Conservation (phyloP, 1,140 invertebrate species). For the Calycopis cecrops region DNA sequence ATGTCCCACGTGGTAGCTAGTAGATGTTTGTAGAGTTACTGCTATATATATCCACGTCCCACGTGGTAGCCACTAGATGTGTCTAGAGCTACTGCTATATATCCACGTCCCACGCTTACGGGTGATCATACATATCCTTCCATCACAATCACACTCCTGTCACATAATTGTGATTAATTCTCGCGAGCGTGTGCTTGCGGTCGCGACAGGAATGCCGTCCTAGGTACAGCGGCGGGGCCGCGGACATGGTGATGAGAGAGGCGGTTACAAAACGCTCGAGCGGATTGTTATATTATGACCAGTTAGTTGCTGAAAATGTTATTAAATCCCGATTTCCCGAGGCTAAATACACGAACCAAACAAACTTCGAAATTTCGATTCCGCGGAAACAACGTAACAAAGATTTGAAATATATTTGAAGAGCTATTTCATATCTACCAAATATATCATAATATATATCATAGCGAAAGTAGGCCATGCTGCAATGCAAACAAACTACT, state of each 20-base stretch:
- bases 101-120: conserved; percentile 3
- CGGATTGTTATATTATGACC: too few relatives aligned
- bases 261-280: conserved; percentile 11
- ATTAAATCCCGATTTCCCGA: too few relatives aligned
- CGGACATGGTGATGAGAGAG: conserved; percentile 21
- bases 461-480: too few relatives aligned
- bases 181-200: conserved; percentile 52
- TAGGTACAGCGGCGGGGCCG: conserved; percentile 21
- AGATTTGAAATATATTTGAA: too few relatives aligned
- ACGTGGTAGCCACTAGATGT: background rate
- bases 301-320: background rate
- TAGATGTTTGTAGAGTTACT: background rate
- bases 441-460: too few relatives aligned
- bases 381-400: too few relatives aligned
- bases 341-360: too few relatives aligned
- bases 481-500: too few relatives aligned
- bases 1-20: background rate
- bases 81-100: background rate
- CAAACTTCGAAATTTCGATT: too few relatives aligned
- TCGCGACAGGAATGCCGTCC: conserved; percentile 49
- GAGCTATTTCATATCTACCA: too few relatives aligned
- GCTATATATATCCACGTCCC: too few relatives aligned
- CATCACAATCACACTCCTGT: conserved; percentile 42
- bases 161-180: conserved; percentile 68
- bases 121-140: conserved; percentile 26